Conservation (phyloP, 2,113 vertebrate species). For the Circaetus cinerascens region DNA sequence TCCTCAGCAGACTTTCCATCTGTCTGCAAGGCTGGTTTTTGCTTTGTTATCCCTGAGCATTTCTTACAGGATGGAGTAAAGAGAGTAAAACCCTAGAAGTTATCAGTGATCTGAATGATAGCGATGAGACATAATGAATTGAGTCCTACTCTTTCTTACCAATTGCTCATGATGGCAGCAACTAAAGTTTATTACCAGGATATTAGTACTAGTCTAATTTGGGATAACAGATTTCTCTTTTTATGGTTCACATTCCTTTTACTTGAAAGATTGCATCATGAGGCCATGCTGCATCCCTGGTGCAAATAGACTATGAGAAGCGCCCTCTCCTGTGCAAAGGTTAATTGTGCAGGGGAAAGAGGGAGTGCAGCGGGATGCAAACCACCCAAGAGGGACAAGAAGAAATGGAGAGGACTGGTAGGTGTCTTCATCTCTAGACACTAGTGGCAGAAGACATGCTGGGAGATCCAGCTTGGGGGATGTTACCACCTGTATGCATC, state of each 20-base stretch:
- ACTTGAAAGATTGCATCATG: not conserved
- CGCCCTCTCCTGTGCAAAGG: not conserved
- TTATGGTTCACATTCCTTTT: not conserved
- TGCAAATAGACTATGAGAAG: not conserved
- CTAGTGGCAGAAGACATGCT: not conserved
- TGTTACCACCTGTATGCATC: not conserved
- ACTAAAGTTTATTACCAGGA: not conserved
- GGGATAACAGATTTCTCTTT: not conserved
- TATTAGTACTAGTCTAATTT: not conserved
- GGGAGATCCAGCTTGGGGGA: not conserved
- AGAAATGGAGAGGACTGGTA: not conserved
- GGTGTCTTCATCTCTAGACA: not conserved
- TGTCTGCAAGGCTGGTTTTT: not conserved
- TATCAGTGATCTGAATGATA: not conserved
- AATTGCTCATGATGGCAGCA: not conserved
- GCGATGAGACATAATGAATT: not conserved
- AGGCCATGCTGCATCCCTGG: not conserved
- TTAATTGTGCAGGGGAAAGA: not conserved
- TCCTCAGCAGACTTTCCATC: not conserved
- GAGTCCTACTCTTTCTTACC: not conserved
- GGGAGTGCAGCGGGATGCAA: not conserved
- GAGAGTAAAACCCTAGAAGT: not conserved
- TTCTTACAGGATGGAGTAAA: not conserved
- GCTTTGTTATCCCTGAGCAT: not conserved
- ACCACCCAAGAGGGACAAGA: not conserved